phyloP scores from a whole-genome alignment of 2,888 invertebrate species.

The Sturmia bella region DNA sequence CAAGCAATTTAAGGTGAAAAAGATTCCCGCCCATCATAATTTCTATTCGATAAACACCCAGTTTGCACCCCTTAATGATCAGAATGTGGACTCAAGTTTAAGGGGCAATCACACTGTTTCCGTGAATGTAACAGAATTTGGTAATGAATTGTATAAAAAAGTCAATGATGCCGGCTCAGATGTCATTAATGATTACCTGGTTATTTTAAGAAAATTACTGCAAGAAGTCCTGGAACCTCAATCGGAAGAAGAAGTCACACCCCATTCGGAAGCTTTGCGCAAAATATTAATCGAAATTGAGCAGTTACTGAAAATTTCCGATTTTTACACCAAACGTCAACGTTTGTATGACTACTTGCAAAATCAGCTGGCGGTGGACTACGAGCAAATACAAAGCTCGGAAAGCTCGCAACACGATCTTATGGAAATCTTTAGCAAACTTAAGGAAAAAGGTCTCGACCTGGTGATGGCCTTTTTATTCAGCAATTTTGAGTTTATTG shows the following conservation, averaged over 20 bases:
- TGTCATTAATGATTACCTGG: conserved; percentile 77
- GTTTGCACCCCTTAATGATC: conserved; percentile 71
- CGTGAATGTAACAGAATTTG: conserved; percentile 73
- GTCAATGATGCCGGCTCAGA: conserved; percentile 74
- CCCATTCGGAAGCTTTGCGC: conserved; percentile 65
- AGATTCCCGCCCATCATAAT: conserved; percentile 18
- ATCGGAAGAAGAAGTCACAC: conserved; percentile 46
- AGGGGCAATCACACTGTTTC: conserved; percentile 35
- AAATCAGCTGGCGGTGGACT: conserved; percentile 71
- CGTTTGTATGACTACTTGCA: conserved; percentile 76
- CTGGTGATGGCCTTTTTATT: conserved; percentile 76
- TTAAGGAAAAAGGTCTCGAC: conserved; percentile 76
- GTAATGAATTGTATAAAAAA: conserved; percentile 73
- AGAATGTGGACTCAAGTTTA: conserved; percentile 67
- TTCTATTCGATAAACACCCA: conserved; percentile 26
- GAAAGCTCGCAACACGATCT: conserved; percentile 71
- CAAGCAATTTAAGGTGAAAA: conserved; percentile 72
- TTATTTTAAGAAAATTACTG: conserved; percentile 73
- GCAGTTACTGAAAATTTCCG: conserved; percentile 71
- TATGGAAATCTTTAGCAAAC: conserved; percentile 72
- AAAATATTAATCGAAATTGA: conserved; percentile 74
- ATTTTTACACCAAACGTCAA: conserved; percentile 77
- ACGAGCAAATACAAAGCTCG: conserved; percentile 71
- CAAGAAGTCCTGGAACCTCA: conserved; percentile 75
- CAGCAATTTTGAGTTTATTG: conserved; percentile 78